Evolutionary conservation across 2,113 vertebrate species (phyloP), one percentile per base, ranked within the genome.

Genomic region (Tenrec ecaudatus): DNA sequence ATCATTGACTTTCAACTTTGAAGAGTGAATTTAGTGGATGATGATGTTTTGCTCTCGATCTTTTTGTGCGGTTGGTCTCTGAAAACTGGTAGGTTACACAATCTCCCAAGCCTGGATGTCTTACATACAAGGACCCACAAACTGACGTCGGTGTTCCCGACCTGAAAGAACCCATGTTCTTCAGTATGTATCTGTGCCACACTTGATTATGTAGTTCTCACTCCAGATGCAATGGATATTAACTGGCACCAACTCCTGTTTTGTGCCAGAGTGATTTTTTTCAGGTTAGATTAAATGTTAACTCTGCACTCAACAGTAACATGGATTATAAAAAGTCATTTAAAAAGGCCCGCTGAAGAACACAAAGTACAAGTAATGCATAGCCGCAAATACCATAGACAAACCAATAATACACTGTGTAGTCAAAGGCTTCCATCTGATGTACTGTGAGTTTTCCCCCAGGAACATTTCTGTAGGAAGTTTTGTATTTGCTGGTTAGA

Each of bases 401-500:
- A 94, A 91, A 91, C 75, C 80, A 87, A 38, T 68, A 80, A 69
- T 60, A 68, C 82, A 10, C 92, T 86, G 22, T 77, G 47, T 80
- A 73, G 73, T 91, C 85, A 94, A 90, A 66, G 84, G 86, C 57
- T 88, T 94, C 73, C 22, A 80, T 75, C 71, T 96, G 93, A 76
- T 7, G 38, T 82, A 40, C 81, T 83, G 91, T 97, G 93, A 95
- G 86, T 92, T 96, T 96, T 82, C 47, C 95, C 58, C 94, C 69
- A 69, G 1, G 16, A 84, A 27, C 69, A 91, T 93, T 85, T 47
- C 85, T 96, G 87, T 77, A 77, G 38, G n/a, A 97, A 95, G 83
- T 94, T 94, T 86, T 95, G 89, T 95, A 83, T 81, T 62, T 80
- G 93, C 60, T 94, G 85, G 66, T 95, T 96, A 88, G 2, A 87